Evolutionary conservation across 2,113 vertebrate genomes (phyloP).

Genomic region (Ploceus nigricollis): DNA sequence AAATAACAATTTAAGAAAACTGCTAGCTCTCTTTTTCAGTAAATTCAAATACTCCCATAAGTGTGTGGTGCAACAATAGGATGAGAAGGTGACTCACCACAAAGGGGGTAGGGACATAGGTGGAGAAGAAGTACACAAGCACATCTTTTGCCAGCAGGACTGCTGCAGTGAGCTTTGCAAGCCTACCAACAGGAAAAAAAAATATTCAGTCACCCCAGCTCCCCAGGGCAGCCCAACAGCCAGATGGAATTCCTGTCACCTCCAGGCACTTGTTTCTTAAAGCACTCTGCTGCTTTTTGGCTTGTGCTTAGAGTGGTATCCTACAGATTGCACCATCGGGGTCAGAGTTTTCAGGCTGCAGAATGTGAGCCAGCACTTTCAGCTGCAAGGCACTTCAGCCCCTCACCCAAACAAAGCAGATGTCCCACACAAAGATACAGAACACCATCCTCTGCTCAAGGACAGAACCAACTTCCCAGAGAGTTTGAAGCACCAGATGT

Average conservation of each 20-base stretch:
- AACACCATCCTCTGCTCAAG: background rate
- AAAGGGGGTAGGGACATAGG: constrained; percentile 90
- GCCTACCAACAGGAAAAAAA: constrained; percentile 59
- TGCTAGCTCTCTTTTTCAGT: background rate
- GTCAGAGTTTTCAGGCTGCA: background rate
- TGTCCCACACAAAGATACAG: background rate
- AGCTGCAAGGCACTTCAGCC: background rate
- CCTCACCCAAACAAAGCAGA: background rate
- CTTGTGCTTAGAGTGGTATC: rapidly evolving
- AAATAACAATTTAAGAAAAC: background rate
- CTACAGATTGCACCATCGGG: too few relatives aligned
- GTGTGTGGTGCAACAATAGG: background rate
- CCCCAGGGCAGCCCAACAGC: background rate
- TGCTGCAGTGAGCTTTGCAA: constrained; percentile 87
- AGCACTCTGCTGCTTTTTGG: background rate
- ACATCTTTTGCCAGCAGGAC: constrained; percentile 86
- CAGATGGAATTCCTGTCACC: background rate
- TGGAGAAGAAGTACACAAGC: constrained; percentile 88
- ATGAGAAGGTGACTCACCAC: constrained; percentile 82
- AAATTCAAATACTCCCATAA: background rate
- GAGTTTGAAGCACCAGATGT: background rate
- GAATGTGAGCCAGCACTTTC: rapidly evolving
- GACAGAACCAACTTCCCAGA: background rate
- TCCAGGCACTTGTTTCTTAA: background rate
- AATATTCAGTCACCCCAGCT: background rate